Base-by-base conservation (phyloP, 2,888 invertebrate genomes). In the Eupsilia transversa region DNA sequence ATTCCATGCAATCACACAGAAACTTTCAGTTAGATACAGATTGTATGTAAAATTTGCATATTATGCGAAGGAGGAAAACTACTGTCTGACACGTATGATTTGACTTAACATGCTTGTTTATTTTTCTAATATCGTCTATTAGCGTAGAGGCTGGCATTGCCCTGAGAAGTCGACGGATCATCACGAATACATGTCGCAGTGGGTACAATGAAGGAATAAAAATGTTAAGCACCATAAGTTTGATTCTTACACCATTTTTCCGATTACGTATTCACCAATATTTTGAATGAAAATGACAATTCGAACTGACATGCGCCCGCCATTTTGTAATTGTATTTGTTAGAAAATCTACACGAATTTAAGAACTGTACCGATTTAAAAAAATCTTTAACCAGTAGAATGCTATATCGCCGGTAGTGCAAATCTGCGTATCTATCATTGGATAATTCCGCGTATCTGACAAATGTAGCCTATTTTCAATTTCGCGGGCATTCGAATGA, bases 51-150 rank as follows among this genome's bases (percentile, higher is more conserved):
- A 14, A 66, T 35, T 10, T 61, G 64, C 35, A 33, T 33, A 57
- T n/a, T 33, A 57, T n/a, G 23, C 20, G 27, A 54, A 77, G 30
- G 23, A 68, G 84, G 84, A 84, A 83, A 84, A 83, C 57, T 56
- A 66, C 60, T 9, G 52, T 23, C 46, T 57, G 56, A 75, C 57
- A 78, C 56, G 56, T 72, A 63, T 46, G 69, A 54, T 63, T 59
- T 68, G 79, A 76, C 61, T 73, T 49, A 49, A 65, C 35, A n/a
- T 52, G 59, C n/a, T 54, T 85, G 68, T 82, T 85, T 85, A 80
- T 60, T 63, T 77, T 77, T 77, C 57, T 68, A 46, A 80, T 84
- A 72, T 49, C 1, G 30, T 70, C 49, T 59, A 74, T 82, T 84
- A 82, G 64, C 84, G 66, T 54, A 46, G 68, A 61, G 43, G 23